Conservation (phyloP, 2,113 vertebrate species). For the Rhynchomys soricoides region DNA sequence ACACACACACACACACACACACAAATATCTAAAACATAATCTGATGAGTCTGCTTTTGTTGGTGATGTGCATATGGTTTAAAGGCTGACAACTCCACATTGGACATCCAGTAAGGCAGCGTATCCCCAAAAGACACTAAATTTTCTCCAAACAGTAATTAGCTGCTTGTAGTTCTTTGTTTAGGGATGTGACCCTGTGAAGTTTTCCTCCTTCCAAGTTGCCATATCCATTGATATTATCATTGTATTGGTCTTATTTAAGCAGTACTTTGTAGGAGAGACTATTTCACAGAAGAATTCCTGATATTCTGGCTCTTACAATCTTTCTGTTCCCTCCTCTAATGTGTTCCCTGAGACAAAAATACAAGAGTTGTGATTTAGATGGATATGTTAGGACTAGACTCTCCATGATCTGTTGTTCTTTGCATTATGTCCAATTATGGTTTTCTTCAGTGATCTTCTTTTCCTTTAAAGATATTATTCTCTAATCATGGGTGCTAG, state of each 20-base stretch:
- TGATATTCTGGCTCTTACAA: no score
- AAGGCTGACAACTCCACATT: neutral
- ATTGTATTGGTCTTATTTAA: no score
- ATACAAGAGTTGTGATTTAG: neutral
- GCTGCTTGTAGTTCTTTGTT: neutral
- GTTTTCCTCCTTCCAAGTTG: no score
- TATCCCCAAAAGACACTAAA: neutral
- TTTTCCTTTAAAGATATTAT: neutral
- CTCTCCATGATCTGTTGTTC: neutral
- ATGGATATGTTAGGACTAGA: neutral
- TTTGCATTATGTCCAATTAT: neutral
- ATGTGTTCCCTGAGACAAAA: no score
- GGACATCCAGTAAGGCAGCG: neutral
- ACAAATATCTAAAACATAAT: neutral
- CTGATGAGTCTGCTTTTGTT: neutral
- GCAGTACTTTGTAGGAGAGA: no score
- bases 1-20: neutral
- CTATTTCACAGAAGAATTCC: no score
- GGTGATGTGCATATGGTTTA: neutral
- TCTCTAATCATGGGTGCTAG: neutral
- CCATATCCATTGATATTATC: no score
- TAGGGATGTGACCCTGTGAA: no score
- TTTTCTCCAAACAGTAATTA: neutral
- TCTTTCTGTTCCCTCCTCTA: no score
- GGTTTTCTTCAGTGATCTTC: neutral